These are phyloP conservation scores for Valencia hispanica DNA, from an alignment of 2,797 vertebrate species.

Conservation along the genomic window DNA sequence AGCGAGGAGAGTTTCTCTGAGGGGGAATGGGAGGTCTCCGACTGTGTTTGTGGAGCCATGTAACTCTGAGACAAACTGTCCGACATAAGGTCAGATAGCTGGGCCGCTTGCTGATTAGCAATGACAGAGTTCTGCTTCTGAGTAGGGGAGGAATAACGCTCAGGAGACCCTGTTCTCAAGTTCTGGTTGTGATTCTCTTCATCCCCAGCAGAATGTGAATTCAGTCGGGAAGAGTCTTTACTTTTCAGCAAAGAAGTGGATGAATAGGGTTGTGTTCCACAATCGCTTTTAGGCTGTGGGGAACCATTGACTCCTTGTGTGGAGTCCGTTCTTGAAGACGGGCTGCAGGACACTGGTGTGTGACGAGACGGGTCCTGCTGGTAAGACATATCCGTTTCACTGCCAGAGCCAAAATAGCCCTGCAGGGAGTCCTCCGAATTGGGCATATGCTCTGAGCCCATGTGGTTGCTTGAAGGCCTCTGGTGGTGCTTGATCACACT, in stretches of 20 bases:
- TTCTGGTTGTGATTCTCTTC: slow-evolving; percentile 83
- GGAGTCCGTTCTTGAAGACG: slow-evolving; percentile 82
- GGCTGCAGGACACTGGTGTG: slow-evolving; percentile 88
- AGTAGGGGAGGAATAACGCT: slow-evolving; percentile 88
- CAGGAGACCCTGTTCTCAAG: slow-evolving; percentile 77
- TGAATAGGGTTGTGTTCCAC: slow-evolving; percentile 86
- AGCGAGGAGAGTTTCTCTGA: slow-evolving; percentile 90
- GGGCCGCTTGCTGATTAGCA: slow-evolving; percentile 92
- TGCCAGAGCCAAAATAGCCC: slow-evolving; percentile 84
- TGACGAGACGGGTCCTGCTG: slow-evolving; percentile 90
- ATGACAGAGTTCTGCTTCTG: slow-evolving; percentile 94
- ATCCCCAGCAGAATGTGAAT: slow-evolving; percentile 80
- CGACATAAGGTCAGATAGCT: slow-evolving; percentile 90
- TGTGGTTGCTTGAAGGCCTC: slow-evolving; percentile 96
- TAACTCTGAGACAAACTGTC: slow-evolving; percentile 91
- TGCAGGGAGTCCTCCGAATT: slow-evolving; percentile 93
- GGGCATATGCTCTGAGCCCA: slow-evolving; percentile 89
- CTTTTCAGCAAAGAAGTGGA: slow-evolving; percentile 82
- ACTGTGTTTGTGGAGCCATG: slow-evolving; percentile 85
- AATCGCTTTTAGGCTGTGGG: slow-evolving; percentile 86
- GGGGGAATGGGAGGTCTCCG: slow-evolving; percentile 86
- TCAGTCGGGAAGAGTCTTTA: slow-evolving; percentile 88
- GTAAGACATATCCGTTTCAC: slow-evolving; percentile 86
- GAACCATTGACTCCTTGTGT: slow-evolving; percentile 88
- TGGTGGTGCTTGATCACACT: slow-evolving; percentile 99